phyloP scores from a whole-genome alignment of 2,113 vertebrate species.

The Lophochroa leadbeateri region DNA sequence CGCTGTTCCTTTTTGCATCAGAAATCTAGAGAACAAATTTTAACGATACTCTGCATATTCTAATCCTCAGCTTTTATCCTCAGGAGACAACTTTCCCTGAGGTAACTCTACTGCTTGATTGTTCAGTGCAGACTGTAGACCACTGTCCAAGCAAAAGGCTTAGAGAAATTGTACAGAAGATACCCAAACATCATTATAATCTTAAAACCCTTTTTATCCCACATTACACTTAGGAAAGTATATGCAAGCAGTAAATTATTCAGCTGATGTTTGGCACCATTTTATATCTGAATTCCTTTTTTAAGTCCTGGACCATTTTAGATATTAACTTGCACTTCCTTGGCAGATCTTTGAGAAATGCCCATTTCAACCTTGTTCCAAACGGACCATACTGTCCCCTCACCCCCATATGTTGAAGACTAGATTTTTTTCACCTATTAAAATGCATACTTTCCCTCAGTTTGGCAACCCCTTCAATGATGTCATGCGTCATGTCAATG shows the following conservation, averaged over 20 bases:
- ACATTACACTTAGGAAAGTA: neutral
- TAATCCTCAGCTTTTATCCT: neutral
- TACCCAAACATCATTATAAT: neutral
- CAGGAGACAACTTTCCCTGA: neutral
- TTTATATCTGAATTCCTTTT: constrained; percentile 47
- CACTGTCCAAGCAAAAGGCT: neutral
- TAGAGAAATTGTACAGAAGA: neutral
- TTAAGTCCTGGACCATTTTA: constrained; percentile 27
- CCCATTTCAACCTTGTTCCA: constrained; percentile 38
- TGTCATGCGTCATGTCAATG: neutral
- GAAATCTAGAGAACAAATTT: neutral
- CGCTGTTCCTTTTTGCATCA: neutral
- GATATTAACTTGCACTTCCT: neutral
- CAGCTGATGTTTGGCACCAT: neutral
- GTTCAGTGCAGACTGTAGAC: neutral
- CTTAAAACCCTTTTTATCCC: neutral
- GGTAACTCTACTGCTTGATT: neutral
- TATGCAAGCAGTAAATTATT: neutral
- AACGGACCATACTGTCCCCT: neutral
- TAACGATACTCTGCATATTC: neutral
- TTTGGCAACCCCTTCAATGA: neutral
- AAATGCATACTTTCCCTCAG: neutral
- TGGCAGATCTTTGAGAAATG: neutral
- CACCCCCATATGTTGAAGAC: neutral
- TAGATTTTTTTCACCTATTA: neutral